Evolutionary conservation across 2,113 vertebrate genomes (phyloP).

Genomic region (Paramormyrops kingsleyae): DNA sequence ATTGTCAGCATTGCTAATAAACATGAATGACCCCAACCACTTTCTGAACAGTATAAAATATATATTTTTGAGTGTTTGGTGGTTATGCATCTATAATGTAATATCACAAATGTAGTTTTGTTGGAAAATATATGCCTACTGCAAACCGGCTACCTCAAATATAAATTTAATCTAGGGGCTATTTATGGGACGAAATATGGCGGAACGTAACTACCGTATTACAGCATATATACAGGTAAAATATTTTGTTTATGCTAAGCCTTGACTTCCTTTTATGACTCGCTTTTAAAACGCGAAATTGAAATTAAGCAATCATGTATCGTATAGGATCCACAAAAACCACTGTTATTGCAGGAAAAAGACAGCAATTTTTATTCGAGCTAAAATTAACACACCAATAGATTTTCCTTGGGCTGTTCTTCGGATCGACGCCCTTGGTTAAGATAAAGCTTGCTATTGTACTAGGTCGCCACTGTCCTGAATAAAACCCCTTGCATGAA

Average conservation of each 20-base stretch:
- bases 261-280: not conserved
- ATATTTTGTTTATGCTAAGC: not conserved
- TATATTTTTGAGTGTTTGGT: not conserved
- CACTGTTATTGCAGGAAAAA: not conserved
- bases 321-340: not conserved
- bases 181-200: not conserved
- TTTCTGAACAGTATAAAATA: not conserved
- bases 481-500: not conserved
- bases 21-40: not conserved
- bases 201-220: conserved; percentile 16
- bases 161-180: not conserved
- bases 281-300: not conserved
- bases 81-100: not conserved
- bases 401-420: not conserved
- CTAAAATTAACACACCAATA: not conserved
- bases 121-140: not conserved
- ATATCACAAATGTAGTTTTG: not conserved
- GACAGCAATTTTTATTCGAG: not conserved
- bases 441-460: not conserved
- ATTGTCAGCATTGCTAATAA: not conserved
- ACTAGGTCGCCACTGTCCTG: not conserved
- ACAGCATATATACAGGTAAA: not conserved
- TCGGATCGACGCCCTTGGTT: not conserved
- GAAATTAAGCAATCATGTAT: not conserved
- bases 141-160: not conserved